Conservation (phyloP, 1,140 invertebrate species). For the Macrosteles quadrilineatus region DNA sequence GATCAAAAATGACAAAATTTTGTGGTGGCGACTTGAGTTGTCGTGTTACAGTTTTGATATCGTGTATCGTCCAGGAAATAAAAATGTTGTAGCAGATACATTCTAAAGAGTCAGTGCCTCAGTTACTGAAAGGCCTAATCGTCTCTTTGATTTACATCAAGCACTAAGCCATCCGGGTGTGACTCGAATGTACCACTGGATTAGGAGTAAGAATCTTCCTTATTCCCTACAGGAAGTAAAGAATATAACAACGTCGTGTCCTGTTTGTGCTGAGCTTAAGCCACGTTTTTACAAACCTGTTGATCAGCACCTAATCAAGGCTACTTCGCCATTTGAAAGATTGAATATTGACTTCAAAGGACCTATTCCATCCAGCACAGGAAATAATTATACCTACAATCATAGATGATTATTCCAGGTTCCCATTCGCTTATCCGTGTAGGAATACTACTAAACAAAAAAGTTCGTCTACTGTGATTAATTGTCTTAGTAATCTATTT, state of each 20-base stretch:
- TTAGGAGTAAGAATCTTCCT: conserved; percentile 25
- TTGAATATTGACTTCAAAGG: no score
- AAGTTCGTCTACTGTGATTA: no score
- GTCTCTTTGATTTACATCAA: background rate
- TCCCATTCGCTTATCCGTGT: no score
- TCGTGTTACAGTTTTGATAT: background rate
- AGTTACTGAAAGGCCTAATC: background rate
- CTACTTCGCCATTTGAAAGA: no score
- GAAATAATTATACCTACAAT: no score
- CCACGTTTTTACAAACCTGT: conserved; percentile 8
- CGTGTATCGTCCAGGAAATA: background rate
- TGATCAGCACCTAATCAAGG: no score
- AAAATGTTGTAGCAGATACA: background rate
- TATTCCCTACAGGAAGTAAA: conserved; percentile 25
- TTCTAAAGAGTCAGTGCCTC: background rate
- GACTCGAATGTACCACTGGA: conserved; percentile 20
- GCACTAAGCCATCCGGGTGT: background rate
- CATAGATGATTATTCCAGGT: no score
- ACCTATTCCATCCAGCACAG: no score
- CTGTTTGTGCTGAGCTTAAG: conserved; percentile 23
- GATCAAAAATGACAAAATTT: background rate
- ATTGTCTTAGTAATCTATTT: no score
- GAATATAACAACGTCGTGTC: background rate
- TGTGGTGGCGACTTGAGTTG: background rate
- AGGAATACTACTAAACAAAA: no score